Conservation (phyloP, 2,888 invertebrate species). For the Teleogryllus oceanicus region DNA sequence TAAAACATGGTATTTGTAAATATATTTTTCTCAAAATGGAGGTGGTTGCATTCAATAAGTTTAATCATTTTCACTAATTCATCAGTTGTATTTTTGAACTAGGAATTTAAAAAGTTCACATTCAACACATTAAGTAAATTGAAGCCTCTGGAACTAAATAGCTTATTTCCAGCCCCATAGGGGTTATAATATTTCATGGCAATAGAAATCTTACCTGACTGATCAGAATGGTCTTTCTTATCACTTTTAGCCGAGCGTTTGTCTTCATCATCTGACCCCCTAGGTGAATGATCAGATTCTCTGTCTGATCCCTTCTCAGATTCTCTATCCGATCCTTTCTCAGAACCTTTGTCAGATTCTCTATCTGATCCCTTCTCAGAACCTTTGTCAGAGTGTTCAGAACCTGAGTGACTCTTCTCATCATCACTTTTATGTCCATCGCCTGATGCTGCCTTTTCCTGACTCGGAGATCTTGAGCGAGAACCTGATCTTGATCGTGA, state of each 20-base stretch:
- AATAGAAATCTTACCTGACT: slow-evolving; percentile 24
- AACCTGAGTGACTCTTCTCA: slow-evolving; percentile 41
- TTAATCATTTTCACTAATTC: too few species aligned
- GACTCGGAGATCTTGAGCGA: slow-evolving; percentile 38
- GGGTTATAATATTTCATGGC: too few species aligned
- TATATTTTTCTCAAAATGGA: too few species aligned
- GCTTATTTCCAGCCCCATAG: too few species aligned
- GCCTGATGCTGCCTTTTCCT: slow-evolving; percentile 35
- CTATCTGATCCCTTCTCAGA: not conserved
- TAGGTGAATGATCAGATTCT: slow-evolving; percentile 38
- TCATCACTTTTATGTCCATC: slow-evolving; percentile 38
- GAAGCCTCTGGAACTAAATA: too few species aligned
- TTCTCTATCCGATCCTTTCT: not conserved
- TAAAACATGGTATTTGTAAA: too few species aligned
- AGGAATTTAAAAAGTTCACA: too few species aligned
- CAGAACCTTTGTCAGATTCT: not conserved
- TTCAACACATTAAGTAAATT: too few species aligned
- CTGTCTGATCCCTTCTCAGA: not conserved
- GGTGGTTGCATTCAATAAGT: too few species aligned
- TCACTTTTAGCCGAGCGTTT: slow-evolving; percentile 31
- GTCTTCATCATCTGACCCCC: slow-evolving; percentile 26
- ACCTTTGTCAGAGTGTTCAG: slow-evolving; percentile 43
- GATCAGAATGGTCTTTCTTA: not conserved
- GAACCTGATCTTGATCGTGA: slow-evolving; percentile 1
- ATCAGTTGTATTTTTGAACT: too few species aligned